These are phyloP conservation scores for Lomographa bimaculata DNA, from an alignment of 2,888 invertebrate genomes.

Conservation along the genomic window DNA sequence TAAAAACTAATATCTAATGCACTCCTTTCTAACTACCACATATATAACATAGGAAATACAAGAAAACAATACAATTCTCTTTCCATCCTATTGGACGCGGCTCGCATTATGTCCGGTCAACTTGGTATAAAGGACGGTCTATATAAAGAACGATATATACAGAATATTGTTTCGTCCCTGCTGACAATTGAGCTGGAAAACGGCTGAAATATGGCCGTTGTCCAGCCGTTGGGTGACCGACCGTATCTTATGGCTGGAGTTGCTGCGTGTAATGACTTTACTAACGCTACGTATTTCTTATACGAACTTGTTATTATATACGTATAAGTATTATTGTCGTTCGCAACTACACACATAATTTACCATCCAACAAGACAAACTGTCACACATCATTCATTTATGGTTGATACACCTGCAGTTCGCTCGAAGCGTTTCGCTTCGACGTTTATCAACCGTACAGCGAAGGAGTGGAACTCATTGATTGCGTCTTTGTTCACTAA, in stretches of 20 bases:
- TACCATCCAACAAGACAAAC: too few relatives aligned
- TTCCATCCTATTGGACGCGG: slow-evolving; percentile 35
- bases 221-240: slow-evolving; percentile 8
- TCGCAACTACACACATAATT: too few relatives aligned
- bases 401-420: too few relatives aligned
- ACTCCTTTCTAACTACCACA: too few relatives aligned
- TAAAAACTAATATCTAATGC: too few relatives aligned
- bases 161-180: slow-evolving; percentile 37
- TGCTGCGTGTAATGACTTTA: neutral
- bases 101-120: slow-evolving; percentile 30
- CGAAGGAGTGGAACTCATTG: too few relatives aligned
- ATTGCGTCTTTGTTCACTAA: too few relatives aligned
- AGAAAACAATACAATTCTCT: slow-evolving; percentile 23
- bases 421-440: too few relatives aligned
- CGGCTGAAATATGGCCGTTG: slow-evolving; percentile 34
- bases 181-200: slow-evolving; percentile 46
- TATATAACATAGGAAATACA: too few relatives aligned
- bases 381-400: too few relatives aligned
- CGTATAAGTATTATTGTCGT: too few relatives aligned
- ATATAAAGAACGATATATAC: slow-evolving; percentile 17
- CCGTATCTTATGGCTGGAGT: slow-evolving; percentile 12
- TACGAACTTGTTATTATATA: neutral
- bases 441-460: too few relatives aligned
- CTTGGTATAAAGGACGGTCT: slow-evolving; percentile 39
- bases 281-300: neutral